These are phyloP conservation scores for Hymenopus coronatus DNA, from an alignment of 2,888 invertebrate species.

Conservation along the genomic window DNA sequence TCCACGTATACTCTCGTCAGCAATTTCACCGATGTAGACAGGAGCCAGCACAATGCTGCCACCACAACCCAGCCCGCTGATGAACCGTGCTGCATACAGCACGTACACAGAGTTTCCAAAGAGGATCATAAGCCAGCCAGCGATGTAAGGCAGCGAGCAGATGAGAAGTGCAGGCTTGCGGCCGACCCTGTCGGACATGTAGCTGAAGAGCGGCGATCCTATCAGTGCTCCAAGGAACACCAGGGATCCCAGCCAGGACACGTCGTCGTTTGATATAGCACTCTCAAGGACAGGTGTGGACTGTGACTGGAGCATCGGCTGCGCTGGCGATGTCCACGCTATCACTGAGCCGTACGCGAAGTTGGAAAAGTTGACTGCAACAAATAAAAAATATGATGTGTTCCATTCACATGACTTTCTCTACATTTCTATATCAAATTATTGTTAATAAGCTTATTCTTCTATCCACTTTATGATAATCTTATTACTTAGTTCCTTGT, in stretches of 20 bases:
- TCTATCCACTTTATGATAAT: no score
- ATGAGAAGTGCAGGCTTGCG: not conserved
- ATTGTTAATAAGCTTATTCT: no score
- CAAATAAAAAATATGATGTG: not conserved
- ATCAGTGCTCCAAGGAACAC: slow-evolving; percentile 19
- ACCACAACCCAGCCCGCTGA: not conserved
- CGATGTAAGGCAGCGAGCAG: slow-evolving; percentile 1
- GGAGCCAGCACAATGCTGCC: not conserved
- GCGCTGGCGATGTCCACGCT: slow-evolving; percentile 21
- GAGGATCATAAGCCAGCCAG: not conserved
- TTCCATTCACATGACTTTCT: no score
- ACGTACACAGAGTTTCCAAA: not conserved
- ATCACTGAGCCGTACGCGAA: slow-evolving; percentile 16
- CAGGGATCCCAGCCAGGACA: slow-evolving; percentile 26
- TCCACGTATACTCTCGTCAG: slow-evolving; percentile 51
- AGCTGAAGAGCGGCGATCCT: not conserved
- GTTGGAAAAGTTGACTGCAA: slow-evolving; percentile 16
- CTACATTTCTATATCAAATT: no score
- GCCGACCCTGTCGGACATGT: not conserved
- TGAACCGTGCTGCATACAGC: not conserved
- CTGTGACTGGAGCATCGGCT: slow-evolving; percentile 16
- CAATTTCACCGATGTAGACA: slow-evolving; percentile 14
- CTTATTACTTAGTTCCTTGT: no score
- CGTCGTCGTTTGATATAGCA: slow-evolving; percentile 13
- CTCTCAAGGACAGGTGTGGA: not conserved